phyloP scores from a whole-genome alignment of 2,113 vertebrate genomes.

The Hippocampus abdominalis region DNA sequence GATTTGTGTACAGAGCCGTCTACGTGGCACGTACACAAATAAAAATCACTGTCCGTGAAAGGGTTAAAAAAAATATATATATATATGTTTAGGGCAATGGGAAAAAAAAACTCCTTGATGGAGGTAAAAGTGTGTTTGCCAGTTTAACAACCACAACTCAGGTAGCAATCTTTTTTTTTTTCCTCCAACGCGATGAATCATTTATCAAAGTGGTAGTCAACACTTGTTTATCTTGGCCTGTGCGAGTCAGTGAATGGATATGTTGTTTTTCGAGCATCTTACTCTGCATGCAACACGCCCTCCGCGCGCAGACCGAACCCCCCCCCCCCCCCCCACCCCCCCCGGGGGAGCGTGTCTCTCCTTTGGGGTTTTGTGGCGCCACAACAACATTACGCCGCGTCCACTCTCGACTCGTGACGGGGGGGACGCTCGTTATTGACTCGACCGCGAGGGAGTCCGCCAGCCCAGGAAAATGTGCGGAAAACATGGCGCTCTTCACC shows the following conservation, averaged over 20 bases:
- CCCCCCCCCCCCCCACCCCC: no score
- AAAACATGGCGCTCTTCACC: constrained; percentile 10
- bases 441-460: constrained; percentile 3
- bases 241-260: not conserved
- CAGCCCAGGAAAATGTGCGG: constrained; percentile 9
- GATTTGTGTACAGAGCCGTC: not conserved
- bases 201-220: not conserved
- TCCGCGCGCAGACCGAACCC: not conserved
- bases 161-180: not conserved
- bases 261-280: constrained; percentile 3
- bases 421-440: not conserved
- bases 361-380: constrained; percentile 9
- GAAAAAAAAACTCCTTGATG: not conserved
- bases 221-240: not conserved
- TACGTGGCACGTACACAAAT: no score
- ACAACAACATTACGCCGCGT: constrained; percentile 5
- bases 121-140: not conserved
- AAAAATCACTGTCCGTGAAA: no score
- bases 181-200: not conserved
- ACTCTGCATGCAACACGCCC: constrained; percentile 10
- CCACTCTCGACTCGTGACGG: constrained; percentile 4
- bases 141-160: not conserved
- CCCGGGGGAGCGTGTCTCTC: not conserved
- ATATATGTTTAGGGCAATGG: no score
- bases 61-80: no score